Evolutionary conservation across 2,797 vertebrate genomes (phyloP), one percentile per base, ranked within the genome.

Genomic region (Sebastes dallii): DNA sequence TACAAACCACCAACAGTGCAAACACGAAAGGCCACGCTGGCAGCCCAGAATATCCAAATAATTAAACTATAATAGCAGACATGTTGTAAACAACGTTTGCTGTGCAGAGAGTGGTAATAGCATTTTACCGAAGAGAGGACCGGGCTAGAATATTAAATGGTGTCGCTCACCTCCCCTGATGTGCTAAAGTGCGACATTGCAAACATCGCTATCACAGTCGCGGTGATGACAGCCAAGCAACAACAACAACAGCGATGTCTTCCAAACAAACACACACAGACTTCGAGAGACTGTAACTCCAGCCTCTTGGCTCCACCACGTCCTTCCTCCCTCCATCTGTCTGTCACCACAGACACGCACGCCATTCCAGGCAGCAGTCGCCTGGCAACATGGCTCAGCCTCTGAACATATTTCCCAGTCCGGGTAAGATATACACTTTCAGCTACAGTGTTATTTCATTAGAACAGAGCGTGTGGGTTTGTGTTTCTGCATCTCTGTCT

Each of bases 331-430:
- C 89, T 93, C 94, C 93, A 92, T 95, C 93, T 93, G 92, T 93
- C 93, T 88, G 89, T 93, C 91, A 92, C 85, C 82, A 76, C 88
- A 85, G 82, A 92, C 88, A 86, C 50, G 59, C 80, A 80, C 86
- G 75, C 89, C 89, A 88, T 94, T 88, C 93, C 90, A 91, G 85
- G 92, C 95, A 94, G 88, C 95, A 90, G 94, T 96, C 96, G 95
- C 95, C 92, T 96, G 96, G 95, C 95, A 96, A 95, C 95, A 92
- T 95, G 92, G 88, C 93, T 95, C 90, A 93, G 91, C 80, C 91
- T 93, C 92, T 88, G 88, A 93, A 94, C 94, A 95, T 94, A 94
- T 96, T 96, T 95, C 93, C 92, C 92, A 93, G 91, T 91, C 90
- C 84, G 90, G 93, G 86, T 91, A 93, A 92, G 95, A 94, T 94